phyloP scores from a whole-genome alignment of 2,797 vertebrate species.

The Argya squamiceps region DNA sequence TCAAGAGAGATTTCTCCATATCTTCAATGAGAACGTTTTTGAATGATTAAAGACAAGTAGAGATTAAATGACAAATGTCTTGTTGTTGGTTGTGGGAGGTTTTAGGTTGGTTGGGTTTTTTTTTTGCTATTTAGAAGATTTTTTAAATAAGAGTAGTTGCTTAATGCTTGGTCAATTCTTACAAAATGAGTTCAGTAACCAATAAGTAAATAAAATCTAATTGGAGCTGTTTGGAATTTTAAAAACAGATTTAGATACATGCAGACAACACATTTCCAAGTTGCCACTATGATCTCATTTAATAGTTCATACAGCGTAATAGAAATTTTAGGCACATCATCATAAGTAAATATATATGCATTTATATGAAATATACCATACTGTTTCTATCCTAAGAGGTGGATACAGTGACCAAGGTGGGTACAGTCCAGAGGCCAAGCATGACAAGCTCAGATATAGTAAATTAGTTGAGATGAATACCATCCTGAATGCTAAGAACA shows the following conservation, averaged over 20 bases:
- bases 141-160: not conserved
- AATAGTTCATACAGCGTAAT: not conserved
- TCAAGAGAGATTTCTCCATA: not conserved
- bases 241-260: not conserved
- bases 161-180: not conserved
- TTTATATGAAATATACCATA: not conserved
- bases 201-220: not conserved
- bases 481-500: not conserved
- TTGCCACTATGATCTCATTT: not conserved
- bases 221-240: not conserved
- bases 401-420: not conserved
- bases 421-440: not conserved
- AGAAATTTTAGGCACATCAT: not conserved
- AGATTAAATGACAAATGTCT: not conserved
- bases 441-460: not conserved
- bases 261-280: not conserved
- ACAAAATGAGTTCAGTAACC: not conserved
- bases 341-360: not conserved
- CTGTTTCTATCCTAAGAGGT: not conserved
- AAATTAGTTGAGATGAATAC: not conserved
- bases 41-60: not conserved
- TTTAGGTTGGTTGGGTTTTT: not conserved
- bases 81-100: not conserved
- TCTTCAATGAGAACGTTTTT: not conserved
- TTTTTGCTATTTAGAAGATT: not conserved